Conservation (phyloP, 2,888 invertebrate genomes). For the Lasioglossum oenotherae region DNA sequence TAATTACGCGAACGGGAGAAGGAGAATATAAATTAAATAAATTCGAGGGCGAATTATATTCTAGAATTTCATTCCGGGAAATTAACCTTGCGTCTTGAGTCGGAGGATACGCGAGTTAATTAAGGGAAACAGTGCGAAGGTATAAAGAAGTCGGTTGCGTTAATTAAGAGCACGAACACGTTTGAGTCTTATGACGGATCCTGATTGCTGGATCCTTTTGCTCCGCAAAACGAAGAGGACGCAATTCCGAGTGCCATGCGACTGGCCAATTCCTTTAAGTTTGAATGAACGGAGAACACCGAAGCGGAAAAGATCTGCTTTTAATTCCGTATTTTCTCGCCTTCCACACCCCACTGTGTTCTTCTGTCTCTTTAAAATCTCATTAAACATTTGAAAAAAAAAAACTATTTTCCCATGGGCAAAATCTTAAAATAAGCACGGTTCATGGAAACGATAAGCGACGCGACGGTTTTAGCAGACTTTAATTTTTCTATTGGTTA, state of each 20-base stretch:
- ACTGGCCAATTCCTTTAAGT: background rate
- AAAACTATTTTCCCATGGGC: background rate
- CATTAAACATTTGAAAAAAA: no score
- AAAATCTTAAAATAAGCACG: background rate
- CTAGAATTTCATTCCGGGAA: conserved; percentile 17
- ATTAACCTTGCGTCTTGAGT: conserved; percentile 30
- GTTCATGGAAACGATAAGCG: background rate
- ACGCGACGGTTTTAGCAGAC: background rate
- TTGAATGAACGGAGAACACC: background rate
- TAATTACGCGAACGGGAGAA: background rate
- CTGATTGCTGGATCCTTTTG: conserved; percentile 39
- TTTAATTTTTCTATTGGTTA: background rate
- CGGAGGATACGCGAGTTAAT: conserved; percentile 57
- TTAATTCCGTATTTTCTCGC: background rate
- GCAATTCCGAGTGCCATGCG: background rate
- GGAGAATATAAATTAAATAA: conserved; percentile 26
- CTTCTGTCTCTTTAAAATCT: background rate
- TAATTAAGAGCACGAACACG: conserved; percentile 65
- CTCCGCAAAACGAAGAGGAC: conserved; percentile 28
- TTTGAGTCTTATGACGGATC: conserved; percentile 55
- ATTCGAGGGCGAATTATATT: conserved; percentile 26
- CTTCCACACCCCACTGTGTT: background rate
- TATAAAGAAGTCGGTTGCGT: conserved; percentile 58
- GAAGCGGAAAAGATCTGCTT: background rate
- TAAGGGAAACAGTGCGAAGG: conserved; percentile 56